These are phyloP conservation scores for Spilarctia lutea DNA, from an alignment of 2,888 invertebrate genomes.

Conservation along the genomic window DNA sequence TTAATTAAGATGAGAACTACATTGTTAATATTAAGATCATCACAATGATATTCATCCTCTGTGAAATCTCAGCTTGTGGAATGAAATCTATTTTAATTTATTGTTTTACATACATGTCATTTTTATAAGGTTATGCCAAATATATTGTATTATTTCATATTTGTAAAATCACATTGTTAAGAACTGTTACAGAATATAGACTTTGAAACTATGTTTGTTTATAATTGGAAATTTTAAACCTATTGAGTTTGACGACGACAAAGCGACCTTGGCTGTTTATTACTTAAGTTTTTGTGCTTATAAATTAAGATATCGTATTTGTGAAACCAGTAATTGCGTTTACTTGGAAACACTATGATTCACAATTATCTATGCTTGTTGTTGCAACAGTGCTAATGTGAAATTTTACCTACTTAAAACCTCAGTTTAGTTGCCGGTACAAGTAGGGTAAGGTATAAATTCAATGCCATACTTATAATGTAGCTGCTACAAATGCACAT, in stretches of 20 bases:
- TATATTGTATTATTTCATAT: slow-evolving; percentile 79
- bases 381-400: no score
- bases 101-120: slow-evolving; percentile 69
- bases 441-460: no score
- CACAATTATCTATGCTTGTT: no score
- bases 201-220: slow-evolving; percentile 66
- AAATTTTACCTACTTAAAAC: no score
- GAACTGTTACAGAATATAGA: slow-evolving; percentile 85
- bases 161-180: slow-evolving; percentile 83
- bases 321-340: no score
- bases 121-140: slow-evolving; percentile 84
- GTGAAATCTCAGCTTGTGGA: slow-evolving; percentile 43
- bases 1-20: slow-evolving; percentile 38
- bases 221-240: not conserved
- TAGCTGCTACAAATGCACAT: no score
- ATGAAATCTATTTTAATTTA: slow-evolving; percentile 63
- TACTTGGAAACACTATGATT: no score
- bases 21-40: slow-evolving; percentile 61
- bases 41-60: slow-evolving; percentile 62
- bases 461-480: no score
- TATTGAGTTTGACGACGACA: not conserved
- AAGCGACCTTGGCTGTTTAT: not conserved
- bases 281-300: not conserved
- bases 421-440: no score
- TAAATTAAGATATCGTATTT: not conserved